Evolutionary conservation across 2,113 vertebrate genomes (phyloP).

Genomic region (Pelodiscus sinensis): DNA sequence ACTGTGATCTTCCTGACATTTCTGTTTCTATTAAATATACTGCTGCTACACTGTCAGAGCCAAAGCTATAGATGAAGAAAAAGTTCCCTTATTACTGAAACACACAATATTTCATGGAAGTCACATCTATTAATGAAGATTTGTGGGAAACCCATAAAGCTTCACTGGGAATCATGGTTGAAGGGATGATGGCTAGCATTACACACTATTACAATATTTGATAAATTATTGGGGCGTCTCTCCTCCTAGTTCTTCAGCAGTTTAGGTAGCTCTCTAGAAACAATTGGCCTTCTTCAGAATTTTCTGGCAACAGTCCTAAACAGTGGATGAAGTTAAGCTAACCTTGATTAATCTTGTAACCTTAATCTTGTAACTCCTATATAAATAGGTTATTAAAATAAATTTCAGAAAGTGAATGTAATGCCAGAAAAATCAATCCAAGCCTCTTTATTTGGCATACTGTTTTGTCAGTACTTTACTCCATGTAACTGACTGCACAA

Average conservation of each 20-base stretch:
- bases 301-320: background rate
- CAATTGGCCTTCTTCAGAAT: conserved; percentile 9
- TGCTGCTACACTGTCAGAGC: background rate
- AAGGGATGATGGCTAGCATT: conserved; percentile 28
- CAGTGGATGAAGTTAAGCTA: conserved; percentile 15
- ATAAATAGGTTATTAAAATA: conserved; percentile 50
- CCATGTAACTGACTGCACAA: background rate
- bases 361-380: conserved; percentile 33
- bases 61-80: background rate
- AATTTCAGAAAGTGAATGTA: conserved; percentile 17
- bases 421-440: conserved; percentile 8
- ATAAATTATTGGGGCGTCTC: background rate
- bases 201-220: conserved; percentile 17
- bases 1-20: background rate
- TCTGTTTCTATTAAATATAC: background rate
- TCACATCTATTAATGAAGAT: background rate
- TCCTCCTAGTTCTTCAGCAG: background rate
- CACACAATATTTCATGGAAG: background rate
- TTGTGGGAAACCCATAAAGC: background rate
- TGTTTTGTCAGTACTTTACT: conserved; percentile 21
- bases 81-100: background rate
- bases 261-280: conserved; percentile 32
- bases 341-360: conserved; percentile 44
- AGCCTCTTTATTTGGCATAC: background rate
- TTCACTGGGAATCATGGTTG: conserved; percentile 2